phyloP scores from a whole-genome alignment of 2,888 invertebrate genomes.

The Venusia cambrica region DNA sequence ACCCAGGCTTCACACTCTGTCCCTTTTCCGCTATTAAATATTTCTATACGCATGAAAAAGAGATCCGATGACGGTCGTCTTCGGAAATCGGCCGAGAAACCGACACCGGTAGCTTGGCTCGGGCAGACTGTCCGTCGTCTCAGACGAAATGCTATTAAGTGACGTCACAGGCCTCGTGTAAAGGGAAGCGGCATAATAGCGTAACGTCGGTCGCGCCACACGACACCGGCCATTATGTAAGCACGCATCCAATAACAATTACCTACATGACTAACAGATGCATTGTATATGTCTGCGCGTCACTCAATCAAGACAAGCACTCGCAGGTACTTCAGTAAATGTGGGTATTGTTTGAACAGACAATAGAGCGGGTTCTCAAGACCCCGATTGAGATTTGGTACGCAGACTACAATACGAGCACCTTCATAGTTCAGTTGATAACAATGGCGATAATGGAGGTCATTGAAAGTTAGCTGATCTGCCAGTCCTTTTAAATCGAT shows the following conservation, averaged over 20 bases:
- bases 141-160: conserved; percentile 59
- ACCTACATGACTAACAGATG: conserved; percentile 34
- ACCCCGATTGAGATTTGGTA: conserved; percentile 28
- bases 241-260: conserved; percentile 47
- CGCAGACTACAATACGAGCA: conserved; percentile 29
- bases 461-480: conserved; percentile 20
- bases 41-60: conserved; percentile 12
- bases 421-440: conserved; percentile 22
- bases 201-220: conserved; percentile 30
- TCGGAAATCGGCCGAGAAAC: conserved; percentile 24
- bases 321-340: conserved; percentile 17
- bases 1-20: conserved; percentile 13
- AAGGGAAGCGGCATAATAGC: conserved; percentile 48
- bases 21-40: conserved; percentile 16
- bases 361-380: conserved; percentile 30
- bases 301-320: conserved; percentile 15
- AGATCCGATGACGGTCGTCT: conserved; percentile 15
- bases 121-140: conserved; percentile 63
- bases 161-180: conserved; percentile 66
- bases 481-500: conserved; percentile 9
- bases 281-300: conserved; percentile 28
- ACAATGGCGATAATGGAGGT: conserved; percentile 26
- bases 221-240: conserved; percentile 44
- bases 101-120: conserved; percentile 32
- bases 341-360: conserved; percentile 30